phyloP scores from a whole-genome alignment of 2,888 invertebrate species.

The Ephialtes manifestator region DNA sequence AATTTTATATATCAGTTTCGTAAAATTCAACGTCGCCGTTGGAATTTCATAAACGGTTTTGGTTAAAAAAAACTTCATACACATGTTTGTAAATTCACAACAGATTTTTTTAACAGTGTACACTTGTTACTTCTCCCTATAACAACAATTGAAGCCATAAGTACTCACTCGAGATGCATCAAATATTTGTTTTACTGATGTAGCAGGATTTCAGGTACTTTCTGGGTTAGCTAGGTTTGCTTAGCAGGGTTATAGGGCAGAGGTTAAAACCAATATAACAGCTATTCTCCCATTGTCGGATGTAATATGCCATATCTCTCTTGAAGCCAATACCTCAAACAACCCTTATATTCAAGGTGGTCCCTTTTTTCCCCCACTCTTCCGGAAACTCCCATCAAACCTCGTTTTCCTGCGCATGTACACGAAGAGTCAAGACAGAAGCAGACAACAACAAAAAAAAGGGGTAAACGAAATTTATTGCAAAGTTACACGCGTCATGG shows the following conservation, averaged over 20 bases:
- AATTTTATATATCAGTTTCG: too few relatives aligned
- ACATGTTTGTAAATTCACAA: too few relatives aligned
- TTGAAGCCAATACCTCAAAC: slow-evolving; percentile 55
- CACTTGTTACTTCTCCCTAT: slow-evolving; percentile 44
- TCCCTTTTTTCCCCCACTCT: slow-evolving; percentile 25
- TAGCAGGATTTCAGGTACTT: slow-evolving; percentile 56
- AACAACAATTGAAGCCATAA: slow-evolving; percentile 50
- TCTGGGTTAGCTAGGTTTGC: slow-evolving; percentile 72
- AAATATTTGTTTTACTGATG: slow-evolving; percentile 80
- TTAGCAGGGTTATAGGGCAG: slow-evolving; percentile 45
- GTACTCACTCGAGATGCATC: slow-evolving; percentile 75
- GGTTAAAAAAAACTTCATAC: too few relatives aligned
- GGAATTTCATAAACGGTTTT: too few relatives aligned
- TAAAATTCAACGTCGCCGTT: too few relatives aligned
- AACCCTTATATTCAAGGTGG: slow-evolving; percentile 30
- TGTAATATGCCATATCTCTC: slow-evolving; percentile 63
- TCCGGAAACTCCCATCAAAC: background rate
- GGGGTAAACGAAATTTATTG: slow-evolving; percentile 83
- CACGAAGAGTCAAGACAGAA: slow-evolving; percentile 67
- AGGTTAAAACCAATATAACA: slow-evolving; percentile 55
- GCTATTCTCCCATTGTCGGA: slow-evolving; percentile 55
- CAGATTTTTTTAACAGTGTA: too few relatives aligned
- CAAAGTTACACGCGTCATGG: slow-evolving; percentile 79
- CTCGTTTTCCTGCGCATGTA: slow-evolving; percentile 1
- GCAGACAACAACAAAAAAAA: slow-evolving; percentile 71